Conservation (phyloP, 1,140 invertebrate species). For the Scaptomyza graminum region DNA sequence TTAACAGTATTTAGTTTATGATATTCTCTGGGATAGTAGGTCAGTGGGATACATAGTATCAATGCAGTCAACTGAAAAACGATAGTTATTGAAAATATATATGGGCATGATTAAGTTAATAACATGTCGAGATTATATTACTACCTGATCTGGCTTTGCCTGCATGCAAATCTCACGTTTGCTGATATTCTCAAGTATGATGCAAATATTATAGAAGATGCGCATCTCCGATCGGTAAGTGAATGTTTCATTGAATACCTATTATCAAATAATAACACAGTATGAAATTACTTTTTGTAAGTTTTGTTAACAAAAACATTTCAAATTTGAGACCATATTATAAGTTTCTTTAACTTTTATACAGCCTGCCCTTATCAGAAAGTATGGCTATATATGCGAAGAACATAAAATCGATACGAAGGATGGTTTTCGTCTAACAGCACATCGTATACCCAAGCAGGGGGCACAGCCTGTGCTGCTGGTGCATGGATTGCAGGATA, state of each 20-base stretch:
- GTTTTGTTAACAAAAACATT: too few species aligned
- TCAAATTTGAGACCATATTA: too few species aligned
- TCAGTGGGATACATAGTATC: conserved; percentile 1
- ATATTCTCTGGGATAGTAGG: conserved; percentile 4
- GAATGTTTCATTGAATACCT: background rate
- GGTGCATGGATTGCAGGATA: conserved; percentile 87
- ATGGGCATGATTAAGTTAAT: background rate
- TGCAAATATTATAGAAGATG: conserved; percentile 31
- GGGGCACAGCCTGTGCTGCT: conserved; percentile 85
- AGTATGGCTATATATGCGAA: conserved; percentile 86
- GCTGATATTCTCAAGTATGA: conserved; percentile 18
- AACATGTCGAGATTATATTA: conserved; percentile 19
- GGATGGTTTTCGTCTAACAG: conserved; percentile 85
- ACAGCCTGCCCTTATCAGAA: conserved; percentile 80
- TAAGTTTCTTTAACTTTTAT: background rate
- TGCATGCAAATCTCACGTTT: conserved; percentile 10
- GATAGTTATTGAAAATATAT: background rate
- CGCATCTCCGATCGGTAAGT: conserved; percentile 27
- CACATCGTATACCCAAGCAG: conserved; percentile 81
- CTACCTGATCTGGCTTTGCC: conserved; percentile 22
- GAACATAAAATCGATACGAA: conserved; percentile 84
- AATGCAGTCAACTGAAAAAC: background rate
- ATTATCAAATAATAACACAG: background rate
- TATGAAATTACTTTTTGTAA: background rate
- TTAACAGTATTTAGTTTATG: background rate